phyloP scores from a whole-genome alignment of 2,888 invertebrate species.

The Agrilus cyanescens region DNA sequence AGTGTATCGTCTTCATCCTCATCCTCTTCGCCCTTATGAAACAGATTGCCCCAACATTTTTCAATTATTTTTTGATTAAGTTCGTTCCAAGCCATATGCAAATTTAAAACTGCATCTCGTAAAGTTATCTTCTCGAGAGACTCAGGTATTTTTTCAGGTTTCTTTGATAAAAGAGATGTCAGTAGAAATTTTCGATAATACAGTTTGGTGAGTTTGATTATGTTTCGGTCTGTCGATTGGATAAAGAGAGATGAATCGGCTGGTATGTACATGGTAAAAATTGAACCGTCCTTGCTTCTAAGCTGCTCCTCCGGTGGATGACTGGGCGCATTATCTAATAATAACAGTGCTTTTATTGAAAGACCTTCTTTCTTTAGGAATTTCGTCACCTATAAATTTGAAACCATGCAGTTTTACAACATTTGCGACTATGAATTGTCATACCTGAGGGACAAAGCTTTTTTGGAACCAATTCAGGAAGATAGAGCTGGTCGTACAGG shows the following conservation, averaged over 20 bases:
- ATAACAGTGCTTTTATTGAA: neutral
- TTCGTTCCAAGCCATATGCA: neutral
- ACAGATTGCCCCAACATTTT: too few relatives aligned
- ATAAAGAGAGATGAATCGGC: constrained; percentile 10
- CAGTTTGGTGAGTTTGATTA: constrained; percentile 8
- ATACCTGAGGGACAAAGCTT: too few relatives aligned
- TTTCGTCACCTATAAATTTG: too few relatives aligned
- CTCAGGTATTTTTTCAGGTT: neutral
- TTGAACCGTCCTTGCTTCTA: constrained; percentile 8
- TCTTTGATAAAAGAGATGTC: neutral
- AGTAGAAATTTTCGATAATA: constrained; percentile 8
- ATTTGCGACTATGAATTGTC: too few relatives aligned
- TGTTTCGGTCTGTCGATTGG: constrained; percentile 10
- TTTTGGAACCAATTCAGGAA: too few relatives aligned
- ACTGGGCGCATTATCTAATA: constrained; percentile 9
- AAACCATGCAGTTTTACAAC: too few relatives aligned
- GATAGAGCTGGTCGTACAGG: too few relatives aligned
- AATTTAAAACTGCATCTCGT: neutral
- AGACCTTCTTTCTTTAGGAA: too few relatives aligned
- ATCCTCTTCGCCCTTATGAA: too few relatives aligned
- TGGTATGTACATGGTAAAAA: constrained; percentile 6
- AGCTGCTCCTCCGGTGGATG: constrained; percentile 6
- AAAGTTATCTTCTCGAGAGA: neutral
- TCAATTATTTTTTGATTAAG: neutral
- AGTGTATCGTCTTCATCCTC: too few relatives aligned